Percentiles rank a stretch among this genome's conserved stretches.
Evolutionary conservation across 1,140 invertebrate species (phyloP).

Genomic region (Eupristina koningsbergeri): DNA sequence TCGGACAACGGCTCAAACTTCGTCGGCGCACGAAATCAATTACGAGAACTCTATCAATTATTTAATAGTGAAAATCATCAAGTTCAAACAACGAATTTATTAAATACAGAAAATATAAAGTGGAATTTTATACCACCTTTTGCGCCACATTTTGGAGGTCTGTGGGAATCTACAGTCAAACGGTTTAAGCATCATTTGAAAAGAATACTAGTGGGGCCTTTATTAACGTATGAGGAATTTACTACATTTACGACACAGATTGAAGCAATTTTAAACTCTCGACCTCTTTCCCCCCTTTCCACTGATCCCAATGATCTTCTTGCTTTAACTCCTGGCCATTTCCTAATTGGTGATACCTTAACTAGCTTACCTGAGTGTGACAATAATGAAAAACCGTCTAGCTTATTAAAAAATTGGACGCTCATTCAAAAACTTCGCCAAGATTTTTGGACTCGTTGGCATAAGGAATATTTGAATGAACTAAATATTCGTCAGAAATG

Average conservation of each 20-base stretch:
- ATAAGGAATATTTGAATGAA: constrained; percentile 28
- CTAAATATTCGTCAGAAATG: constrained; percentile 28
- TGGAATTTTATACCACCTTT: constrained; percentile 37
- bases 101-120: too few species aligned
- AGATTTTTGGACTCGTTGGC: constrained; percentile 13
- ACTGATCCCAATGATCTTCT: too few species aligned
- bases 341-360: constrained; percentile 12
- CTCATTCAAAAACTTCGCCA: not conserved
- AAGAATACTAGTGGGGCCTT: too few species aligned
- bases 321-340: constrained; percentile 28
- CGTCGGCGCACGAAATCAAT: constrained; percentile 46
- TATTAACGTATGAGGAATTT: too few species aligned
- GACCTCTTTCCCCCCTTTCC: constrained; percentile 6
- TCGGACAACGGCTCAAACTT: constrained; percentile 59
- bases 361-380: not conserved
- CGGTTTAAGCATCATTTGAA: constrained; percentile 42
- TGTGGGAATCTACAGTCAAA: constrained; percentile 43
- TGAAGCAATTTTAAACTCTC: constrained; percentile 14
- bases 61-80: too few species aligned
- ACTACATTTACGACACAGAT: too few species aligned
- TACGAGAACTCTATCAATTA: constrained; percentile 33
- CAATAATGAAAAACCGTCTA: not conserved
- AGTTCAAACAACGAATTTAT: not conserved
- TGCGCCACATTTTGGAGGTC: constrained; percentile 38
- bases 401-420: constrained; percentile 2